A percentile compares a stretch with the other conserved stretches of the same genome.
Evolutionary conservation across 1,140 invertebrate genomes (phyloP).

Genomic region (Leptinotarsa defecta): DNA sequence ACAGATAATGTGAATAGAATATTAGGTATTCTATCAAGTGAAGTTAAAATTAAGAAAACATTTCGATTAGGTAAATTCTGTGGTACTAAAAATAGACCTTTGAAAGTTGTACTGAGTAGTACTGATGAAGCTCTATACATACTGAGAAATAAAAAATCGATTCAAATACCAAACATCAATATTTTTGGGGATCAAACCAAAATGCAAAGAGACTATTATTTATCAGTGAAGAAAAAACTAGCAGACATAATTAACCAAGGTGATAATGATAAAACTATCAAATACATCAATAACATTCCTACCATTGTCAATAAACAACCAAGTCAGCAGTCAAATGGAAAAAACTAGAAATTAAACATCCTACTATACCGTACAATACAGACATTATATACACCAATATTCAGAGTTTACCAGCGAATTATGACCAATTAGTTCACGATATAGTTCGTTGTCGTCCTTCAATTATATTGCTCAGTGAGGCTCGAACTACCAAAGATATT

Average conservation of each 20-base stretch:
- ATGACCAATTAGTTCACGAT: constrained; percentile 10
- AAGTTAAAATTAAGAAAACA: constrained; percentile 12
- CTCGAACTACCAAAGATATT: constrained; percentile 4
- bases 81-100: constrained; percentile 8
- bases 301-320: constrained; percentile 1
- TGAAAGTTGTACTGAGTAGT: constrained; percentile 7
- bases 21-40: constrained; percentile 11
- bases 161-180: background rate
- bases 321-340: background rate
- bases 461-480: constrained; percentile 1
- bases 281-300: constrained; percentile 8
- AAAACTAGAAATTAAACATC: background rate
- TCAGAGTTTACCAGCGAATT: constrained; percentile 8
- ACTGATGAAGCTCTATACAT: constrained; percentile 10
- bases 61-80: constrained; percentile 2
- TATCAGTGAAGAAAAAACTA: constrained; percentile 4
- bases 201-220: constrained; percentile 16
- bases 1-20: background rate
- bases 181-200: constrained; percentile 11
- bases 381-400: constrained; percentile 9
- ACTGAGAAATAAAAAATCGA: constrained; percentile 9
- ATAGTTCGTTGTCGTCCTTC: background rate
- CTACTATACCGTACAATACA: constrained; percentile 13
- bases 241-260: constrained; percentile 8
- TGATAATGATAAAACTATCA: constrained; percentile 9